Evolutionary conservation across 2,113 vertebrate species (phyloP).

Genomic region (Elgaria multicarinata): DNA sequence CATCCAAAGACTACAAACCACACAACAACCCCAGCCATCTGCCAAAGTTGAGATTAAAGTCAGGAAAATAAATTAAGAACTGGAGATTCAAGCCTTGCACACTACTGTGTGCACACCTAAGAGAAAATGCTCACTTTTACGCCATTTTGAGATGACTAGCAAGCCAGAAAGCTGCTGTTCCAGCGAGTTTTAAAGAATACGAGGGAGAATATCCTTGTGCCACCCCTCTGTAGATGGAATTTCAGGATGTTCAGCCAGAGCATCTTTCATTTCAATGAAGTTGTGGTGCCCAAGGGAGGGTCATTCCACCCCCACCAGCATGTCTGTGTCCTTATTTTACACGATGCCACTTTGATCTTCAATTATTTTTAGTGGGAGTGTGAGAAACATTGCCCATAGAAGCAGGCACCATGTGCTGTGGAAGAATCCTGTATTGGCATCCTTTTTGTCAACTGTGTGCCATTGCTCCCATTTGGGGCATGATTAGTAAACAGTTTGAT

Average conservation of each 20-base stretch:
- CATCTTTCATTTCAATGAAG: neutral
- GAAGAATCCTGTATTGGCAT: neutral
- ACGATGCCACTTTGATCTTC: neutral
- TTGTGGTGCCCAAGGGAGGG: neutral
- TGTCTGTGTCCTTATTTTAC: neutral
- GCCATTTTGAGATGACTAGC: neutral
- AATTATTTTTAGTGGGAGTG: neutral
- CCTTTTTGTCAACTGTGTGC: neutral
- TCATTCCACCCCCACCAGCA: neutral
- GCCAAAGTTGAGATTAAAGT: constrained; percentile 8
- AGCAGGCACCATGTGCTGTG: neutral
- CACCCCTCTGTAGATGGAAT: neutral
- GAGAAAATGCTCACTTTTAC: neutral
- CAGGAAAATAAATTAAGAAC: neutral
- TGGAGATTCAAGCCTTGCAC: neutral
- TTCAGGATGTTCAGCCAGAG: neutral
- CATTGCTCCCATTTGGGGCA: neutral
- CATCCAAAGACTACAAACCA: neutral
- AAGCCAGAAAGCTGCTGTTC: neutral
- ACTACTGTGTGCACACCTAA: neutral
- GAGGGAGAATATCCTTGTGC: neutral
- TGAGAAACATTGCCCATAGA: neutral
- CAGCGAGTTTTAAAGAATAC: neutral
- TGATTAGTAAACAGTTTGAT: too few relatives aligned
- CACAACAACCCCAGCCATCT: neutral